These are phyloP conservation scores for Pseudomyrmex pallidus DNA, from an alignment of 1,140 invertebrate genomes.

Conservation along the genomic window DNA sequence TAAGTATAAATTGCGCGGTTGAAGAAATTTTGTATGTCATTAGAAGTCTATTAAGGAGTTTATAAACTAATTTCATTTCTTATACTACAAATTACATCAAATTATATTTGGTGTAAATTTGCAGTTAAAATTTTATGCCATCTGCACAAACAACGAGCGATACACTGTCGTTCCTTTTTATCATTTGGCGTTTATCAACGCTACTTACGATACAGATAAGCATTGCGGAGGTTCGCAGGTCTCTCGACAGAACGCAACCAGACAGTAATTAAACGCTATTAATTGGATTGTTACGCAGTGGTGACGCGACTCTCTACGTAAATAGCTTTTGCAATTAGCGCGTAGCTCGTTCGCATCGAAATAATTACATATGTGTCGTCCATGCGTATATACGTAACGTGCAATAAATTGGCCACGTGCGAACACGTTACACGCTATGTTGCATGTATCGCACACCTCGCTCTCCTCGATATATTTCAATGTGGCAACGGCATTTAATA, in stretches of 20 bases:
- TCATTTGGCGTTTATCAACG: conserved; percentile 47
- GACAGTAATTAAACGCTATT: conserved; percentile 73
- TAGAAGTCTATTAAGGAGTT: neutral
- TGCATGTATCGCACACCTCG: conserved; percentile 4
- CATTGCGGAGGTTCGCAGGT: neutral
- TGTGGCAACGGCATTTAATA: neutral
- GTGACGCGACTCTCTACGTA: conserved; percentile 42
- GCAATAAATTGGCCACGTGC: conserved; percentile 12
- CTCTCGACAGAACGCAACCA: neutral
- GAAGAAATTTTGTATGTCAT: neutral
- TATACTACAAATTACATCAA: too few relatives aligned
- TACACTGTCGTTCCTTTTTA: neutral
- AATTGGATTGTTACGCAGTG: conserved; percentile 66
- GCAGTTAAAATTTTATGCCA: neutral
- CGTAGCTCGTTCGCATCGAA: neutral
- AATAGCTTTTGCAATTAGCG: conserved; percentile 60
- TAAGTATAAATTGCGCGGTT: neutral
- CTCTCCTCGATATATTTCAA: neutral
- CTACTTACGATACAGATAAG: conserved; percentile 18
- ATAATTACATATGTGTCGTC: conserved; percentile 39
- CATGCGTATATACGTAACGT: conserved; percentile 19
- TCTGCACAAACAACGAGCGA: neutral
- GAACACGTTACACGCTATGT: conserved; percentile 8
- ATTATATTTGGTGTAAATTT: too few relatives aligned
- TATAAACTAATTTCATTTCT: too few relatives aligned